A percentile compares a stretch with the other conserved stretches of the same genome.
phyloP scores from a whole-genome alignment of 2,888 invertebrate species.

The Halocaridina rubra region DNA sequence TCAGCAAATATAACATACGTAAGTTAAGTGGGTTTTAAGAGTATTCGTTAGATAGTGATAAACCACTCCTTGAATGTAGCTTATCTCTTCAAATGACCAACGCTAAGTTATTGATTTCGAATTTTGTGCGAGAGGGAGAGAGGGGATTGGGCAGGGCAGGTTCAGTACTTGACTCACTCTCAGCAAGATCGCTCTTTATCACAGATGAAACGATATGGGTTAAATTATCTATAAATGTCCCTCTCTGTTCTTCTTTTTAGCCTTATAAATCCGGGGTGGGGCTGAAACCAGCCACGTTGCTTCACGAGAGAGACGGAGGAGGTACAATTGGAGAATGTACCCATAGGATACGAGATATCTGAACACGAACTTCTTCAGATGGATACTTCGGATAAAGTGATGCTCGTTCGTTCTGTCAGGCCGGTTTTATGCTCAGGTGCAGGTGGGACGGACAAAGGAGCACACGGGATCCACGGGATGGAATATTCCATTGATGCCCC shows the following conservation, averaged over 20 bases:
- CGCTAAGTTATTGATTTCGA: no score
- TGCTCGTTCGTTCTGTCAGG: no score
- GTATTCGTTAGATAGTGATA: no score
- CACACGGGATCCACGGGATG: not conserved
- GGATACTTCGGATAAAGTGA: no score
- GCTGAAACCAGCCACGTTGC: not conserved
- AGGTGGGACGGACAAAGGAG: no score
- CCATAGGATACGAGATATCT: slow-evolving; percentile 30
- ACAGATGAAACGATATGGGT: not conserved
- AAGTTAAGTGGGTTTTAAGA: no score
- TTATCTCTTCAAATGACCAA: not conserved
- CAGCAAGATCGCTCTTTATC: not conserved
- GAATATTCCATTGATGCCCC: not conserved
- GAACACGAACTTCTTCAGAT: no score
- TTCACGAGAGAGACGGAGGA: not conserved
- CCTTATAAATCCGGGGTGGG: not conserved
- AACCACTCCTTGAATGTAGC: no score
- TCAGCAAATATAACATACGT: no score
- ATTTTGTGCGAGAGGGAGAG: not conserved
- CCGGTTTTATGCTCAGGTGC: not conserved
- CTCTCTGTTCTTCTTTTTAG: slow-evolving; percentile 19
- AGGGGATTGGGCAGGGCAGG: not conserved
- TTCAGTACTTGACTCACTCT: not conserved
- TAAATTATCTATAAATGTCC: slow-evolving; percentile 21
- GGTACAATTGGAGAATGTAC: not conserved